Percentiles rank a stretch among this genome's conserved stretches.
These are phyloP conservation scores for Leptarthrus brevirostris DNA, from an alignment of 2,888 invertebrate genomes.

Conservation along the genomic window DNA sequence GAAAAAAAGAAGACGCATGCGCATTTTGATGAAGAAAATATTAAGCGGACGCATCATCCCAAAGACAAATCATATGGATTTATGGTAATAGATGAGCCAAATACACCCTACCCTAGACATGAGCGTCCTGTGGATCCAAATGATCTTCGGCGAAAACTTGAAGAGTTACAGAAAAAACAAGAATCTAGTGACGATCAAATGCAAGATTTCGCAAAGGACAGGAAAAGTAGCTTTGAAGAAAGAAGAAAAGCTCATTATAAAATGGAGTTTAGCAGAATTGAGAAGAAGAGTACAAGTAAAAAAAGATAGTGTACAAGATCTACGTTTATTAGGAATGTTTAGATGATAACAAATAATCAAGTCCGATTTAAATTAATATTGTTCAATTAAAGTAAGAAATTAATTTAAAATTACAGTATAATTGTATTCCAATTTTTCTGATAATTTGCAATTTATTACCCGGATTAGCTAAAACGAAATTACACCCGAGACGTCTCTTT, in stretches of 20 bases:
- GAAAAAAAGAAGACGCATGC: neutral
- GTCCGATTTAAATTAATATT: no score
- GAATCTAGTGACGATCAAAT: neutral
- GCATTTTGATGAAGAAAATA: constrained; percentile 34
- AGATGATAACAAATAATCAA: no score
- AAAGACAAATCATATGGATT: constrained; percentile 39
- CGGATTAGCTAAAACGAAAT: no score
- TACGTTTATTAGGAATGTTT: no score
- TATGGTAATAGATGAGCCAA: constrained; percentile 49
- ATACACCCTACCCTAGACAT: constrained; percentile 20
- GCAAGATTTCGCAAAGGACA: neutral
- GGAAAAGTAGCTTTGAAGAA: neutral
- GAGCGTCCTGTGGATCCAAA: neutral
- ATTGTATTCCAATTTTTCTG: no score
- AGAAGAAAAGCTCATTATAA: neutral
- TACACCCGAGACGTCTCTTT: no score
- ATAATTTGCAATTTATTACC: no score
- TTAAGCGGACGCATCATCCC: constrained; percentile 40
- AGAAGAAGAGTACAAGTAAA: no score
- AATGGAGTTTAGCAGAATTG: neutral
- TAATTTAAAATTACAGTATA: no score
- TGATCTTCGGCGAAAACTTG: constrained; percentile 23
- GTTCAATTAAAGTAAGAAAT: no score
- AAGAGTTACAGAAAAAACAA: neutral
- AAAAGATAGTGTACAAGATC: no score